phyloP scores from a whole-genome alignment of 37 sponge, comb jelly and placozoan species.

The Cladorhizidae sp. region DNA sequence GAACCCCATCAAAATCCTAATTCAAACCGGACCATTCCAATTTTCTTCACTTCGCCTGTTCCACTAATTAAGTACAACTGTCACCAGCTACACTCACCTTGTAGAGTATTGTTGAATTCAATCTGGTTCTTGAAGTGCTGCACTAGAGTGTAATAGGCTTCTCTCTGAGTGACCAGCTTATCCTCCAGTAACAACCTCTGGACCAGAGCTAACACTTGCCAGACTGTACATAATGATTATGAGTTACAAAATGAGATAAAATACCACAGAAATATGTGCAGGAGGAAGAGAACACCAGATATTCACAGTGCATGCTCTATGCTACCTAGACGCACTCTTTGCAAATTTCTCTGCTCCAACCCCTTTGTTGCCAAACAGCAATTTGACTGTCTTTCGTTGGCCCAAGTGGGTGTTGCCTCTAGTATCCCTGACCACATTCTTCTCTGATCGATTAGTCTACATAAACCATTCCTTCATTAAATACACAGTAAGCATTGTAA shows the following conservation, averaged over 20 bases:
- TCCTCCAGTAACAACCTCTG: conserved; percentile 75
- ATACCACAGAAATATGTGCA: background rate
- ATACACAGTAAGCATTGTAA: background rate
- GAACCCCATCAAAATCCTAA: too few species aligned
- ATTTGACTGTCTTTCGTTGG: conserved; percentile 47
- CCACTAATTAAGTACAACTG: too few species aligned
- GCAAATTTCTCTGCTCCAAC: conserved; percentile 58
- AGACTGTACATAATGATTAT: conserved; percentile 44
- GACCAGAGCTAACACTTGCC: conserved; percentile 75
- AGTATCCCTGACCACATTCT: conserved; percentile 71
- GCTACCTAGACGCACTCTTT: conserved; percentile 72
- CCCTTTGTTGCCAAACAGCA: conserved; percentile 56
- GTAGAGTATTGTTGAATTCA: conserved; percentile 87
- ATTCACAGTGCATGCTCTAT: too few species aligned
- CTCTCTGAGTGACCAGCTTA: conserved; percentile 86
- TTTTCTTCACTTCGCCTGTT: too few species aligned
- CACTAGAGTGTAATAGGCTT: conserved; percentile 94
- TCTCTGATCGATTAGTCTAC: conserved; percentile 47
- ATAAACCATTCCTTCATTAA: background rate
- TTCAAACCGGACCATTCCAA: too few species aligned
- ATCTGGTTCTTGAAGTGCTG: conserved; percentile 81
- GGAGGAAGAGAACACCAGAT: too few species aligned
- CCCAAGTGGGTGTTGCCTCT: conserved; percentile 63
- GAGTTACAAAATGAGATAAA: background rate
- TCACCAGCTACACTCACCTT: too few species aligned